phyloP scores from a whole-genome alignment of 2,797 vertebrate genomes.

The Neostethus bicornis region DNA sequence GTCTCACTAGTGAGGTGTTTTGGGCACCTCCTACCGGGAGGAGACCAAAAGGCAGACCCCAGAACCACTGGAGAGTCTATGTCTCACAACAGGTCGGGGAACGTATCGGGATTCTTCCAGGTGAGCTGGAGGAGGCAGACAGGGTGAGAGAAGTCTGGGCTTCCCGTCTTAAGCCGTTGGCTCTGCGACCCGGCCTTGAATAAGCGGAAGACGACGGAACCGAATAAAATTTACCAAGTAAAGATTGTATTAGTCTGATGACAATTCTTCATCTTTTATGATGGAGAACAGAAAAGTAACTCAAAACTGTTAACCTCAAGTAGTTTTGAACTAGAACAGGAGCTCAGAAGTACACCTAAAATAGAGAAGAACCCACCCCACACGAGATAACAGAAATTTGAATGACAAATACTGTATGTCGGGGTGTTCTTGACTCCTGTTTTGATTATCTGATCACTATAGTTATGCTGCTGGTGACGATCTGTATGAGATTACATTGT shows the following conservation, averaged over 20 bases:
- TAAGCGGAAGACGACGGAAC: no score
- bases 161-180: no score
- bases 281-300: slow-evolving; percentile 51
- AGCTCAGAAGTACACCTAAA: slow-evolving; percentile 32
- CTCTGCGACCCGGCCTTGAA: no score
- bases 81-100: no score
- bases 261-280: slow-evolving; percentile 39
- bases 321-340: slow-evolving; percentile 24
- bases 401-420: slow-evolving; percentile 57
- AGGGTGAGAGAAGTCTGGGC: no score
- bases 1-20: no score
- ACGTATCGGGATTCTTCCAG: no score
- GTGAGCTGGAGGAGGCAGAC: no score
- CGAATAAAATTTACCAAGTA: slow-evolving; percentile 56
- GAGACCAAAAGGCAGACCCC: no score
- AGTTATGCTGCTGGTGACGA: slow-evolving; percentile 59
- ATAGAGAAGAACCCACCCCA: slow-evolving; percentile 27
- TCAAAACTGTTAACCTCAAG: slow-evolving; percentile 41
- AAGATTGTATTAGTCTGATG: slow-evolving; percentile 47
- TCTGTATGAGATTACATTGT: slow-evolving; percentile 54
- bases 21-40: no score
- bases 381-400: slow-evolving; percentile 40
- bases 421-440: slow-evolving; percentile 41
- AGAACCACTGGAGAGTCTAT: no score
- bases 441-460: slow-evolving; percentile 68